Percentiles rank a stretch among this genome's conserved stretches.
Conservation (phyloP, 1,140 invertebrate species). For the Drosophila repleta region DNA sequence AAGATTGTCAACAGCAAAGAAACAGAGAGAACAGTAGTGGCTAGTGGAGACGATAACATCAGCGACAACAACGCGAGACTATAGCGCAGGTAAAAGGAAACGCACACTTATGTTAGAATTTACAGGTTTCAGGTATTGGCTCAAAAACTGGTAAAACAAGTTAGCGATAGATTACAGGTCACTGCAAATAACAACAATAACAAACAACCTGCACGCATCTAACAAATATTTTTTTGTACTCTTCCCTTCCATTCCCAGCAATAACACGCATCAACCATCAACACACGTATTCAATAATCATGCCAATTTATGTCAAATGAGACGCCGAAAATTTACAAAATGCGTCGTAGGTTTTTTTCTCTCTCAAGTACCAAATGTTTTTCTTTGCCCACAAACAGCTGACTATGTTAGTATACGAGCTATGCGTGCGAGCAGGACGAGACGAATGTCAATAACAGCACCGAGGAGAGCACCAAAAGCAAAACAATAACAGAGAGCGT, state of each 20-base stretch:
- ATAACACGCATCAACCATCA: background rate
- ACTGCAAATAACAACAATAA: slow-evolving; percentile 41
- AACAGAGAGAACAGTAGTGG: slow-evolving; percentile 36
- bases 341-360: slow-evolving; percentile 36
- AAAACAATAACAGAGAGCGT: slow-evolving; percentile 79
- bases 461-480: slow-evolving; percentile 53
- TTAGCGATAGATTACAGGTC: slow-evolving; percentile 65
- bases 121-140: slow-evolving; percentile 40
- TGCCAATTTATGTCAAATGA: slow-evolving; percentile 31
- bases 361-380: slow-evolving; percentile 18
- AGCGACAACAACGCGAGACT: slow-evolving; percentile 40
- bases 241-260: slow-evolving; percentile 28
- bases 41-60: slow-evolving; percentile 24
- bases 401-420: slow-evolving; percentile 18
- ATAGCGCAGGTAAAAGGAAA: slow-evolving; percentile 55
- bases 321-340: slow-evolving; percentile 25
- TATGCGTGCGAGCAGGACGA: slow-evolving; percentile 39
- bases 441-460: slow-evolving; percentile 26
- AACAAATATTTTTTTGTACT: slow-evolving; percentile 18
- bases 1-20: slow-evolving; percentile 28
- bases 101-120: slow-evolving; percentile 44
- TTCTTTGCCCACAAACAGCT: slow-evolving; percentile 38
- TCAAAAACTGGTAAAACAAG: slow-evolving; percentile 73
- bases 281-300: slow-evolving; percentile 16
- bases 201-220: slow-evolving; percentile 37